Evolutionary conservation across 2,797 vertebrate species (phyloP), one percentile per base, ranked within the genome.

Genomic region (Muraenolepis orangiensis): DNA sequence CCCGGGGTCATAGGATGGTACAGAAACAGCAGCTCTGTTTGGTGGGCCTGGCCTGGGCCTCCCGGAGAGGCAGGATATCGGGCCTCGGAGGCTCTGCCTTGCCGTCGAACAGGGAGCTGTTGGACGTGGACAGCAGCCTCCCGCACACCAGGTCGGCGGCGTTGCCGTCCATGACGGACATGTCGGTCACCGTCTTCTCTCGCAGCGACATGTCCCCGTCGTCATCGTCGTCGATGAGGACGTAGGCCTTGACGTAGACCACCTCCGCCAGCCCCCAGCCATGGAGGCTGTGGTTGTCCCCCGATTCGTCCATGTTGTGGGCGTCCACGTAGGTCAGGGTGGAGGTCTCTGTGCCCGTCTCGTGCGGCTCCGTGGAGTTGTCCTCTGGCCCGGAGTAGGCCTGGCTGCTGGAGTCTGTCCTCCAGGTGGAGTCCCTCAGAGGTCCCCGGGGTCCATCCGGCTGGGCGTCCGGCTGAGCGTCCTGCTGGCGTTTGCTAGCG

Each of bases 171-270:
- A 95, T 94, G 11, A 95, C 91, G 12, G 96, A 96, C 80, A 96
- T 68, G 0, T 98, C 96, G 0, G 95, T 97, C 81, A 98, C 97
- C 0, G 96, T 99, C 90, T 97, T 98, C 93, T 99, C 97, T 42
- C 97, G 88, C 30, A 98, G 74, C 0, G 97, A 98, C 93, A 97
- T 97, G 85, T 99, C 97, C 0, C 96, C 96, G 0, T 98, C 96
- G 86, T 98, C 97, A 0, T 99, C 97, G 81, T 98, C 97, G 0
- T 98, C 97, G 0, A 99, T 99, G 74, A 98, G 93, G 77, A 97
- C 95, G 87, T 98, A 92, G 80, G 96, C 96, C 86, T 95, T 97
- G 82, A 96, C 92, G 85, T 95, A 95, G 78, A 95, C 93, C 80
- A 69, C 77, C n/a, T 64, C 57, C 5, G 29, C 82, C 29, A 78